Percentiles rank a stretch among this genome's conserved stretches.
Evolutionary conservation across 1,140 invertebrate species (phyloP).

Genomic region (Diachasma alloeum): DNA sequence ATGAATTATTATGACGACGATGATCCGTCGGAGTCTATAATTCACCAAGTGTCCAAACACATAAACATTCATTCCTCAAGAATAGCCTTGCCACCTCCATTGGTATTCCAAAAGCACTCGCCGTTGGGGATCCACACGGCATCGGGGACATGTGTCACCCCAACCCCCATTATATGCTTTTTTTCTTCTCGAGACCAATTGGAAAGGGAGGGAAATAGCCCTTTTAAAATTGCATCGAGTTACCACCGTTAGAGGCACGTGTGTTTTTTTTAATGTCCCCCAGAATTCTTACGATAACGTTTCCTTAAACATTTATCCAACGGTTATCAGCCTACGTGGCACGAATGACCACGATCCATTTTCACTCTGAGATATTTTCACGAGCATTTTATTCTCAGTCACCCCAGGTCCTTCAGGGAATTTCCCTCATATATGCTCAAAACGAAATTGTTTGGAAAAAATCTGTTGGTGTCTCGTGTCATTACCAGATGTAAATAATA

Average conservation of each 20-base stretch:
- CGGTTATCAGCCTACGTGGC: slow-evolving; percentile 60
- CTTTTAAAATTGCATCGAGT: slow-evolving; percentile 64
- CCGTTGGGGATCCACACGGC: slow-evolving; percentile 43
- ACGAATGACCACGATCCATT: slow-evolving; percentile 52
- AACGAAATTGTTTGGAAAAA: neutral
- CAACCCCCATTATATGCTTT: slow-evolving; percentile 41
- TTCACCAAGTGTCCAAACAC: slow-evolving; percentile 9
- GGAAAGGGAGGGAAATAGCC: slow-evolving; percentile 57
- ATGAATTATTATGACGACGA: slow-evolving; percentile 44
- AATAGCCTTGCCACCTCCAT: slow-evolving; percentile 31
- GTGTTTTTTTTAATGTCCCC: slow-evolving; percentile 63
- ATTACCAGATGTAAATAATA: no score
- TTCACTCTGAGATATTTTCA: slow-evolving; percentile 14
- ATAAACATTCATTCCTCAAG: slow-evolving; percentile 14
- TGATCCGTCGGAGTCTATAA: slow-evolving; percentile 30
- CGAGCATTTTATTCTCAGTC: slow-evolving; percentile 14
- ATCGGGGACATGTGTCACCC: slow-evolving; percentile 64
- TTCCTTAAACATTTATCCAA: slow-evolving; percentile 64
- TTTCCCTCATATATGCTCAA: neutral
- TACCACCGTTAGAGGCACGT: slow-evolving; percentile 60
- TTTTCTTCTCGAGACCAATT: slow-evolving; percentile 27
- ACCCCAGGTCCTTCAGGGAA: neutral
- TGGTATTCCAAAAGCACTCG: slow-evolving; percentile 52
- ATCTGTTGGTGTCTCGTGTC: neutral
- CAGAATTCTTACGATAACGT: slow-evolving; percentile 62